Conservation (phyloP, 2,113 vertebrate species). For the Pithys albifrons region DNA sequence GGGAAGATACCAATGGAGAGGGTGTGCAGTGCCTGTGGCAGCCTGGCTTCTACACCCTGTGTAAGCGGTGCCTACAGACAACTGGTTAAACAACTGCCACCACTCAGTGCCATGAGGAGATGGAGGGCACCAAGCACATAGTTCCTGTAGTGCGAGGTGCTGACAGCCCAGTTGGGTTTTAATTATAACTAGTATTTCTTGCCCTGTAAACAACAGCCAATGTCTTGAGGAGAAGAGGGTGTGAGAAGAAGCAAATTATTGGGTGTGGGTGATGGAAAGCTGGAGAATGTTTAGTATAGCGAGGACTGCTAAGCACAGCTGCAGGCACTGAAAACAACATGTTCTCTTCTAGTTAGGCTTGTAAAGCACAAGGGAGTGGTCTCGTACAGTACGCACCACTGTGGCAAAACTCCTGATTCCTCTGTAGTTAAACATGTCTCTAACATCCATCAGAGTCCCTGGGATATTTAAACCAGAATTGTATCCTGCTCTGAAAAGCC, state of each 20-base stretch:
- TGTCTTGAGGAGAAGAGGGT: not conserved
- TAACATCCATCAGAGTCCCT: not conserved
- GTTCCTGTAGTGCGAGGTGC: not conserved
- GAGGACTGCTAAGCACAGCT: not conserved
- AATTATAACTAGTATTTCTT: slow-evolving; percentile 11
- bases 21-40: not conserved
- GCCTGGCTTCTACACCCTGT: not conserved
- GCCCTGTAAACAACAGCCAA: slow-evolving; percentile 14
- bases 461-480: not conserved
- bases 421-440: not conserved
- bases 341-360: slow-evolving; percentile 17
- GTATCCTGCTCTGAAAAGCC: not conserved
- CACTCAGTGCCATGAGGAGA: not conserved
- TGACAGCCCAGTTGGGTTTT: not conserved
- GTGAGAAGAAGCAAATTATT: slow-evolving; percentile 20
- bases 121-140: not conserved
- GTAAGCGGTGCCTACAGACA: not conserved
- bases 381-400: not conserved
- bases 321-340: not conserved
- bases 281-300: not conserved
- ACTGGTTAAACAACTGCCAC: not conserved
- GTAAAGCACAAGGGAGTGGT: slow-evolving; percentile 7
- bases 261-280: not conserved
- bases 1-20: not conserved
- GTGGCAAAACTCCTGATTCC: not conserved